Conservation (phyloP, 2,797 vertebrate genomes). For the Diceros bicornis region DNA sequence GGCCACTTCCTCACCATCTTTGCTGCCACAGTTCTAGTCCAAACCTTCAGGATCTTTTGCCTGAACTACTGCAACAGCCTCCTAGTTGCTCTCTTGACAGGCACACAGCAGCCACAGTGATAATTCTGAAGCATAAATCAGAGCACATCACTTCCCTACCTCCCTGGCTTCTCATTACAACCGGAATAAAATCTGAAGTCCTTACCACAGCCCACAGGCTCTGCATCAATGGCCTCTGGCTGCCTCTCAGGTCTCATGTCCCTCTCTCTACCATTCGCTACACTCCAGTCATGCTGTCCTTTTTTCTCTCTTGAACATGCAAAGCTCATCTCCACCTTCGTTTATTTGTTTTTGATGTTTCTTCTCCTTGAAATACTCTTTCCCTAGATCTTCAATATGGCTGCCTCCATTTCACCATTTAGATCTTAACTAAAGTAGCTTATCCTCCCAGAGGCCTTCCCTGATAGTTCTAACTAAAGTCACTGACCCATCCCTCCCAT, state of each 20-base stretch:
- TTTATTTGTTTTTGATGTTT: not conserved
- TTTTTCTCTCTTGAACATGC: not conserved
- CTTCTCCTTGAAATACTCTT: conserved; percentile 15
- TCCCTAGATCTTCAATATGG: not conserved
- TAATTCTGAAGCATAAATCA: not conserved
- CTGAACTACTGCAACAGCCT: not conserved
- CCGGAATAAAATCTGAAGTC: not conserved
- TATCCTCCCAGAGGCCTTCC: not conserved
- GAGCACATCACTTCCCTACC: not conserved
- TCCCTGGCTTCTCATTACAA: not conserved
- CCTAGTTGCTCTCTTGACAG: not conserved
- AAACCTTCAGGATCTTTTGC: not conserved
- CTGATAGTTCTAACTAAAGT: not conserved
- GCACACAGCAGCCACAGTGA: not conserved
- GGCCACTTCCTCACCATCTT: not conserved
- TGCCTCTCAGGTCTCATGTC: not conserved
- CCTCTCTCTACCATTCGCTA: not conserved
- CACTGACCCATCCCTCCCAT: not conserved
- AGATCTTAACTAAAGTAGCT: not conserved
- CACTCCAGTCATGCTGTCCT: not conserved
- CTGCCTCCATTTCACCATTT: not conserved
- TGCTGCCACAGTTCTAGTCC: not conserved
- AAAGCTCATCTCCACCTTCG: not conserved
- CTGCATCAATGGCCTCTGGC: not conserved
- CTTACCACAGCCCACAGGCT: not conserved